Evolutionary conservation across 2,113 vertebrate species (phyloP).

Genomic region (Solea senegalensis): DNA sequence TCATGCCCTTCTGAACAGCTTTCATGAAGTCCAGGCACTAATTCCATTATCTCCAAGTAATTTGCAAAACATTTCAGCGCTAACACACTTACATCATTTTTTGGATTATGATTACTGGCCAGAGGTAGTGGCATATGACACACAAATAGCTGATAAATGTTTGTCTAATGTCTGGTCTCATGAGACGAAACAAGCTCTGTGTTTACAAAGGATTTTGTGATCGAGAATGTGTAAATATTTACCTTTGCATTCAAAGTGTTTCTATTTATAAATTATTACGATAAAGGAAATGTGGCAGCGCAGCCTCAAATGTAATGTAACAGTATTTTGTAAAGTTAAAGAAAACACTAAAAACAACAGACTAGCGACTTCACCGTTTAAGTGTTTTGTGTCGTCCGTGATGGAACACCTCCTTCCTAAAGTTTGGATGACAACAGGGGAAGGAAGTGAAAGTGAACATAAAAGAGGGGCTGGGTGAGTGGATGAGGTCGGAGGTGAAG

Average conservation of each 20-base stretch:
- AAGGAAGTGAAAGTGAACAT: slow-evolving; percentile 78
- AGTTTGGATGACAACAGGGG: slow-evolving; percentile 65
- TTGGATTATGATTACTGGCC: neutral
- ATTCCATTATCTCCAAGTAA: neutral
- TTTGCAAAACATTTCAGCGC: neutral
- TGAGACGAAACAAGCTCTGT: neutral
- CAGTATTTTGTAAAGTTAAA: neutral
- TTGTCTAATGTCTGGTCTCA: neutral
- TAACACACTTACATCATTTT: neutral
- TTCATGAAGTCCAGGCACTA: neutral
- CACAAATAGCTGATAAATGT: neutral
- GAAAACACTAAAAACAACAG: slow-evolving; percentile 11
- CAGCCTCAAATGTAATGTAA: slow-evolving; percentile 1
- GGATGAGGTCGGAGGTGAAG: slow-evolving; percentile 80
- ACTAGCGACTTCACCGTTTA: slow-evolving; percentile 24
- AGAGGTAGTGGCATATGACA: neutral
- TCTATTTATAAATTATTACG: neutral
- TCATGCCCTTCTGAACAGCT: neutral
- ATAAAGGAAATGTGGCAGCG: neutral
- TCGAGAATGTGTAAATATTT: neutral
- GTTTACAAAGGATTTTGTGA: neutral
- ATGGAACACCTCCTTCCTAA: slow-evolving; percentile 65
- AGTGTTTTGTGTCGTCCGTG: slow-evolving; percentile 56
- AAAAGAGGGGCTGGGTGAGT: slow-evolving; percentile 75
- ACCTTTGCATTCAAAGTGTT: neutral